Base-by-base conservation (phyloP, 2,888 invertebrate genomes). In the Siphonodentalium dalli region DNA sequence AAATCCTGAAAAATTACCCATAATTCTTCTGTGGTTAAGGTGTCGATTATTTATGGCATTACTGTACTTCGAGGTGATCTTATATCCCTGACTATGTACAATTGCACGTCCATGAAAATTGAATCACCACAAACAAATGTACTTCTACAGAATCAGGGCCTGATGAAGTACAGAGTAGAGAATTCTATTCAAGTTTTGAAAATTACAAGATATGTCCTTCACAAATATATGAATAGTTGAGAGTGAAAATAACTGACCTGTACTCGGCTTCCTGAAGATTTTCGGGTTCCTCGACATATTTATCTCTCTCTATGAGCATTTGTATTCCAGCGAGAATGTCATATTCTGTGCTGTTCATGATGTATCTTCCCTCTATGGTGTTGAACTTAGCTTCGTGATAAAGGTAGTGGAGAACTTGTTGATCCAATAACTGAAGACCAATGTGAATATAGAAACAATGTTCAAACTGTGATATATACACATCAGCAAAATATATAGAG, bases 361-460 rank as follows among this genome's bases (percentile, higher is more conserved):
- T 92, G 81, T 96, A 97, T 49, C 95, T 86, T 1, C 95, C 96
- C 53, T 90, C 89, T 44, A 96, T 85, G 29, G 97, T 90, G 81
- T 95, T 91, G 69, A 88, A 87, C 69, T 91, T 90, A 0, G 96
- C 94, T 83, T 97, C 96, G 74, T 93, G 92, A 78, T 93, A 96
- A 3, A 96, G 82, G 44, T 94, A 79, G 80, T 93, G 91, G 63
- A 94, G 85, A 63, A 92, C 88, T 71, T 89, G 88, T 59, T 90
- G 89, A 77, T 93, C 92, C 72, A 63, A 55, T 5, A 78, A 67
- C 75, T 78, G 53, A 31, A 62, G 41, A n/a, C n/a, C n/a, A n/a
- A n/a, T n/a, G n/a, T n/a, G n/a, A n/a, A n/a, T n/a, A n/a, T n/a
- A n/a, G n/a, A n/a, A n/a, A n/a, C n/a, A n/a, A n/a, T n/a, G n/a